Percentiles rank a stretch among this genome's conserved stretches.
Conservation (phyloP, 2,797 vertebrate genomes). For the Varecia variegata region DNA sequence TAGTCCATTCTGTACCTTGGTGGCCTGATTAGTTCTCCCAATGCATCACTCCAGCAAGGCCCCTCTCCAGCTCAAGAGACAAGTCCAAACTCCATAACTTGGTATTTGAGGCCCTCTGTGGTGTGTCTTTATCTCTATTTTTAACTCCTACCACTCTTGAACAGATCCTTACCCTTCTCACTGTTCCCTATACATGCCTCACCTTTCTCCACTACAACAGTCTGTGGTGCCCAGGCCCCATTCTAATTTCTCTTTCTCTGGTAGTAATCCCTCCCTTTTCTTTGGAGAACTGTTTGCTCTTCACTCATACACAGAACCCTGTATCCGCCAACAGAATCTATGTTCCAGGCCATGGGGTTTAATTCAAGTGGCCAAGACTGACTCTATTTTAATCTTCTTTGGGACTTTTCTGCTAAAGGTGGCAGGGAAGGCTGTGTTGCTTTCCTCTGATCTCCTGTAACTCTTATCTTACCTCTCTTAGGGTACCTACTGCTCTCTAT, state of each 20-base stretch:
- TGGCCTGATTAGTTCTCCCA: neutral
- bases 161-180: neutral
- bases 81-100: neutral
- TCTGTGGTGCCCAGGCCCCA: no score
- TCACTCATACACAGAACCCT: neutral
- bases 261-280: neutral
- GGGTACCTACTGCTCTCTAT: neutral
- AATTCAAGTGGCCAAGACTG: neutral
- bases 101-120: neutral
- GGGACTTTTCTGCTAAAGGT: neutral
- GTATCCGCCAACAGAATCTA: neutral
- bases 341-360: neutral
- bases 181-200: neutral
- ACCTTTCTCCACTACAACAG: neutral
- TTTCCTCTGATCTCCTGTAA: neutral
- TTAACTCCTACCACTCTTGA: neutral
- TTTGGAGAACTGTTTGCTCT: neutral
- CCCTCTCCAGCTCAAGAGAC: neutral
- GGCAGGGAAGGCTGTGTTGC: neutral
- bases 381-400: neutral
- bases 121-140: neutral
- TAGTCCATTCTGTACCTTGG: neutral
- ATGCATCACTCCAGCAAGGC: neutral
- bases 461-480: neutral
- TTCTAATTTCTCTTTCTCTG: neutral